Evolutionary conservation across 2,888 invertebrate genomes (phyloP), one percentile per base, ranked within the genome.

Genomic region (Ellobium chinense): DNA sequence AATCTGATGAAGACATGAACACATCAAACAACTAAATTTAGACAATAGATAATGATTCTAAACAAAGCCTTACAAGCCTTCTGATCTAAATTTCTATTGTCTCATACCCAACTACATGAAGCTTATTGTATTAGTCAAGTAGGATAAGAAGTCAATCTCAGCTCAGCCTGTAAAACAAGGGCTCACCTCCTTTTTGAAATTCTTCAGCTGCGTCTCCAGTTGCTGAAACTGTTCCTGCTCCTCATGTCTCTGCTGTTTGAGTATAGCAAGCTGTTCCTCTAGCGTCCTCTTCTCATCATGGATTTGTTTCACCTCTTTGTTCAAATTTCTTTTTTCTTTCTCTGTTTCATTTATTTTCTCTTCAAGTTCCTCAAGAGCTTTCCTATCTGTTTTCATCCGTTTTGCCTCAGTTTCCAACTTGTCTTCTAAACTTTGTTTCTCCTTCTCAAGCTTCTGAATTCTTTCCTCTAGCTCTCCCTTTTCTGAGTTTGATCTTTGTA

Each of bases 401-500:
- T 60, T 60, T n/a, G 27, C 60, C 4, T 29, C 29, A 5, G 24
- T 62, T 12, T 62, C 39, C 9, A 70, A 9, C 27, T 70, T 63
- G 9, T 34, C 46, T 31, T 78, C 63, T 24, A 69, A 36, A 14
- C 9, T 29, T 14, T 29, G n/a, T 31, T 78, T 78, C 27, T 78
- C 72, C 46, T 31, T 72, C 54, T 72, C 78, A 31, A 78, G 56
- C 9, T 54, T 46, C 4, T 63, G n/a, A 27, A 72, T 34, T 62
- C 46, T 72, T 9, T 63, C 56, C n/a, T 65, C 56, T 18, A 65
- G 21, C 34, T 27, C 70, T 34, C 37, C 18, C 29, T 54, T 72
- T 14, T 78, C 72, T 9, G n/a, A 72, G 21, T 58, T n/a, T 21
- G 54, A 39, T 65, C 72, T 56, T 65, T 72, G 54, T 21, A 72